Evolutionary conservation across 2,113 vertebrate genomes (phyloP).

Genomic region (Paramormyrops kingsleyae): DNA sequence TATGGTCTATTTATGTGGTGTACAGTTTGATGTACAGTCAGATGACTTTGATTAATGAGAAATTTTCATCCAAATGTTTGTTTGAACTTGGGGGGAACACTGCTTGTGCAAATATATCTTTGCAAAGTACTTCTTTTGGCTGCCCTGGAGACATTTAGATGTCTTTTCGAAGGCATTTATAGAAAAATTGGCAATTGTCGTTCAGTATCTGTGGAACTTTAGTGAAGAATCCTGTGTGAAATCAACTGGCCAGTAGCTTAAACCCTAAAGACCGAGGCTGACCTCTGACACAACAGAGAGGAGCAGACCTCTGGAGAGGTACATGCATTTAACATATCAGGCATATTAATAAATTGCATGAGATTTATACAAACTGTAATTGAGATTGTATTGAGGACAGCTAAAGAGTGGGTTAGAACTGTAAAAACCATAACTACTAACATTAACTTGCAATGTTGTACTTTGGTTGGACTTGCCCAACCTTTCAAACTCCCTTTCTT

Average conservation of each 20-base stretch:
- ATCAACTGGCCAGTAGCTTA: neutral
- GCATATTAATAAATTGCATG: neutral
- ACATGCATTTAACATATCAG: neutral
- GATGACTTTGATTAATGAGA: neutral
- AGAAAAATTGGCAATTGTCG: neutral
- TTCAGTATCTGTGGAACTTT: neutral
- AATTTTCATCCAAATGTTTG: neutral
- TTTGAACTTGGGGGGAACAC: neutral
- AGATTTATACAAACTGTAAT: neutral
- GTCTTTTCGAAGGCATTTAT: neutral
- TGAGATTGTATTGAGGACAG: neutral
- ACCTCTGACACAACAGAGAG: too few species aligned
- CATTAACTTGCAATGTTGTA: neutral
- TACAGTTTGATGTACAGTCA: neutral
- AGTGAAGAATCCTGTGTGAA: neutral
- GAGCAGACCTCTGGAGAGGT: neutral
- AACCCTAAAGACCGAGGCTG: neutral
- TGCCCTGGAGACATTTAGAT: neutral
- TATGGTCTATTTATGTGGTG: neutral
- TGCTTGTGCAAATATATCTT: neutral
- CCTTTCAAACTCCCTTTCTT: neutral
- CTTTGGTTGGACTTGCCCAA: neutral
- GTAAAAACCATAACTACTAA: neutral
- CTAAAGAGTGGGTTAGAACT: neutral
- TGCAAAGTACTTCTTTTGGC: neutral